These are phyloP conservation scores for Euura saliciscinereae DNA, from an alignment of 1,140 invertebrate genomes.

Conservation along the genomic window DNA sequence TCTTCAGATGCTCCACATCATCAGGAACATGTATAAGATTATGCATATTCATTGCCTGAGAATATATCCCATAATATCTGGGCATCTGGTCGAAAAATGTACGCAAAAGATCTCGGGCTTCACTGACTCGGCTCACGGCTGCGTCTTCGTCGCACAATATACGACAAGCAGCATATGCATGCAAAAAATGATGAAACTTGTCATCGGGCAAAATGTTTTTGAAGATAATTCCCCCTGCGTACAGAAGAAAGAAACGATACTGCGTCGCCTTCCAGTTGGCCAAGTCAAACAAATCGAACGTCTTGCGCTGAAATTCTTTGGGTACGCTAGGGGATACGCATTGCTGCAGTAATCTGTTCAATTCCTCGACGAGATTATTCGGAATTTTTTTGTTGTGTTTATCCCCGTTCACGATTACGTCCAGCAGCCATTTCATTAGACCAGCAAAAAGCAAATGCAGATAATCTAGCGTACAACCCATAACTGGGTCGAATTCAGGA, in stretches of 20 bases:
- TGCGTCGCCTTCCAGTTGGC: conserved; percentile 26
- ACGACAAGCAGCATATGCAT: conserved; percentile 19
- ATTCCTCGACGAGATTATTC: not conserved
- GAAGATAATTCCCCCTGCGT: conserved; percentile 15
- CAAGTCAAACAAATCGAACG: conserved; percentile 19
- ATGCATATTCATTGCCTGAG: conserved; percentile 23
- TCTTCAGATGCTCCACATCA: conserved; percentile 19
- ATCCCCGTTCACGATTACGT: not conserved
- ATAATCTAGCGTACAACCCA: not conserved
- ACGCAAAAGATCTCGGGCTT: conserved; percentile 13
- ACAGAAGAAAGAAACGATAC: conserved; percentile 22
- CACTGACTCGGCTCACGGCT: conserved; percentile 1
- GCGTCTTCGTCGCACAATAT: conserved; percentile 16
- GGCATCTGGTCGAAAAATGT: conserved; percentile 22
- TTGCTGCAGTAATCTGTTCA: no score
- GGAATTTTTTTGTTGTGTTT: not conserved
- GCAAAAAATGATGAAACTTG: conserved; percentile 21
- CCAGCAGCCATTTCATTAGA: not conserved
- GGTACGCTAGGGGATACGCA: not conserved
- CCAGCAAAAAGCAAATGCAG: conserved; percentile 2
- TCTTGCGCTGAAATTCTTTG: conserved; percentile 25
- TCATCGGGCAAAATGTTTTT: conserved; percentile 11
- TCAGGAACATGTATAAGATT: conserved; percentile 22
- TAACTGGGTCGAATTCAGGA: conserved; percentile 6
- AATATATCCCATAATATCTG: conserved; percentile 16